phyloP scores from a whole-genome alignment of 2,797 vertebrate species.

The Gallinago solitaria region DNA sequence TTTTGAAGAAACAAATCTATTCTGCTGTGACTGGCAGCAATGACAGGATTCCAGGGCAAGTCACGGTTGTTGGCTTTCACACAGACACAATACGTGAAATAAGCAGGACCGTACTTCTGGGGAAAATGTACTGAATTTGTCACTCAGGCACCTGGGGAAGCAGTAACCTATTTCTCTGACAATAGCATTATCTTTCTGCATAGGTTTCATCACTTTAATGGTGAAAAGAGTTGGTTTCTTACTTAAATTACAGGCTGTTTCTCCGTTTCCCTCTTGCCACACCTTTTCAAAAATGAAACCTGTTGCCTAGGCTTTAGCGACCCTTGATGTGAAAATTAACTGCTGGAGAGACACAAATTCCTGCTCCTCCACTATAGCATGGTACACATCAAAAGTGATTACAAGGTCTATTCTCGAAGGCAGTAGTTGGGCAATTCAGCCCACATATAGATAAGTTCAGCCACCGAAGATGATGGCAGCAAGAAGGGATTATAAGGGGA shows the following conservation, averaged over 20 bases:
- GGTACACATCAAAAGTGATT: neutral
- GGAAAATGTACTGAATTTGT: neutral
- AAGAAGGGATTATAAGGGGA: neutral
- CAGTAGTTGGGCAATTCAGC: neutral
- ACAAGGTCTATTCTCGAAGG: neutral
- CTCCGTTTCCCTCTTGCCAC: neutral
- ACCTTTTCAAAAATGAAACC: neutral
- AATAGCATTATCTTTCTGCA: neutral
- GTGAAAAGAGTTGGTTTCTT: neutral
- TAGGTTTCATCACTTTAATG: neutral
- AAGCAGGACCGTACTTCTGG: neutral
- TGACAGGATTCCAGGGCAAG: neutral
- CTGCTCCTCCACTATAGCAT: neutral
- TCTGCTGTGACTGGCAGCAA: neutral
- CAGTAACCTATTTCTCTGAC: neutral
- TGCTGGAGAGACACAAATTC: neutral
- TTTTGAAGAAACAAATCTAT: neutral
- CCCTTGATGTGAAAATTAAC: neutral
- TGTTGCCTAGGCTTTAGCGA: neutral
- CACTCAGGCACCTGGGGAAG: neutral
- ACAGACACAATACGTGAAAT: neutral
- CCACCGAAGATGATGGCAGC: neutral
- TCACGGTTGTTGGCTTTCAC: neutral
- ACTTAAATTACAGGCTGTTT: neutral
- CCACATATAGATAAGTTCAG: rapidly evolving